phyloP scores from a whole-genome alignment of 1,140 invertebrate genomes.

The Gerris buenoi region DNA sequence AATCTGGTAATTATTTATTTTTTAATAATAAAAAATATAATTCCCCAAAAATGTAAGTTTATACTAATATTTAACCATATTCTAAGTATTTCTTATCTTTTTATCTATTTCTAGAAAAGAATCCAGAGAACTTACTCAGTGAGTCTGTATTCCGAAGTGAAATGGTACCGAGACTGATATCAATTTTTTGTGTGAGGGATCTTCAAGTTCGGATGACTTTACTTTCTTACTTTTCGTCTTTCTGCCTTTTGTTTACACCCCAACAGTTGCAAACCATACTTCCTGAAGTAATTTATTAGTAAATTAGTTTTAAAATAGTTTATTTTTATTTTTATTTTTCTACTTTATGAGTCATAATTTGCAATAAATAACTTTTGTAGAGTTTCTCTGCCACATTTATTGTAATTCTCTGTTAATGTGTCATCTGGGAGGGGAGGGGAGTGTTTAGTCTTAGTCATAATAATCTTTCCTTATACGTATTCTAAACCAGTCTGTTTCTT shows the following conservation, averaged over 20 bases:
- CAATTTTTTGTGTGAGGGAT: constrained; percentile 62
- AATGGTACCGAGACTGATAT: constrained; percentile 52
- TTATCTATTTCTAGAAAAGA: constrained; percentile 28
- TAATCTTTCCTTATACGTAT: no score
- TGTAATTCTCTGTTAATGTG: no score
- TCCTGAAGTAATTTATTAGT: constrained; percentile 60
- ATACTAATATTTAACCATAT: not conserved
- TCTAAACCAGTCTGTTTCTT: no score
- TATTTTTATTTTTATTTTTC: no score
- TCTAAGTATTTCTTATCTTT: not conserved
- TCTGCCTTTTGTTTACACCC: constrained; percentile 47
- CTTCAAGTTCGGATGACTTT: constrained; percentile 53
- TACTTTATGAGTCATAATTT: no score
- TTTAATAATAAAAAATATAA: no score
- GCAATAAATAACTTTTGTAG: no score
- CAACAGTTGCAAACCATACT: constrained; percentile 53
- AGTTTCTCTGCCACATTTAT: no score
- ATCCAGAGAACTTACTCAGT: constrained; percentile 38
- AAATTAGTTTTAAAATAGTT: no score
- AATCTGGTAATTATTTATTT: constrained; percentile 34
- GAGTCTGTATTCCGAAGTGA: constrained; percentile 47
- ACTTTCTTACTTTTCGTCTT: constrained; percentile 52
- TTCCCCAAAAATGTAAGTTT: not conserved
- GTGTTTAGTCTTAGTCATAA: no score
- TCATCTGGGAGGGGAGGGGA: no score